Percentiles rank a stretch among this genome's conserved stretches.
phyloP scores from a whole-genome alignment of 2,113 vertebrate species.

The Urocolius indicus region DNA sequence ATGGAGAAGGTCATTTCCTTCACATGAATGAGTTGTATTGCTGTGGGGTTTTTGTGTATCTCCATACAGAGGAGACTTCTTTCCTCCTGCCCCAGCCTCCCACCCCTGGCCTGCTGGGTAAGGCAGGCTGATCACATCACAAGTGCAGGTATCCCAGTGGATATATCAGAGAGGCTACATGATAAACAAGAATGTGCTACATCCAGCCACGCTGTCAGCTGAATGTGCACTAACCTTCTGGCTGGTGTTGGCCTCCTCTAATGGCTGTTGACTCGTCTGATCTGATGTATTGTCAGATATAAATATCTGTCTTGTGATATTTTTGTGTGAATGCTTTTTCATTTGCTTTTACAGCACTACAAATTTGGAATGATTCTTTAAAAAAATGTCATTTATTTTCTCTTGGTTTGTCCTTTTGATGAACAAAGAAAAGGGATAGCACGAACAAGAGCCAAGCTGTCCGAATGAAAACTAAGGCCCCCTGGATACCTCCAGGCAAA shows the following conservation, averaged over 20 bases:
- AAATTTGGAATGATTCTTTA: background rate
- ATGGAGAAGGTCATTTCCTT: background rate
- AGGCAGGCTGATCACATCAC: background rate
- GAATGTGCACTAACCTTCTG: background rate
- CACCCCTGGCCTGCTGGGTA: background rate
- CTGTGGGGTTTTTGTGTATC: background rate
- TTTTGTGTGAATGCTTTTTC: background rate
- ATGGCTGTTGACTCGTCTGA: background rate
- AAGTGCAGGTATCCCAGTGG: background rate
- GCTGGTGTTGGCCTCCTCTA: background rate
- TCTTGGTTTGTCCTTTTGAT: background rate
- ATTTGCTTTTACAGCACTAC: background rate
- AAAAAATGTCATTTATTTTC: background rate
- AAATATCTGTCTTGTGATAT: background rate
- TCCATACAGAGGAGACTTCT: background rate
- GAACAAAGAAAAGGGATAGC: constrained; percentile 72
- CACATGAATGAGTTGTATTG: background rate
- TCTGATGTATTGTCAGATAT: background rate
- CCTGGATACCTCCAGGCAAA: constrained; percentile 91
- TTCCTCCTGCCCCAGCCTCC: background rate
- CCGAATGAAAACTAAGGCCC: constrained; percentile 84
- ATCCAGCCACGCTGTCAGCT: background rate
- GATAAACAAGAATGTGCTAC: background rate
- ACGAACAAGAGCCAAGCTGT: constrained; percentile 75
- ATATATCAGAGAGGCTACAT: background rate